These are phyloP conservation scores for Aplochiton taeniatus DNA, from an alignment of 2,797 vertebrate species.

Conservation along the genomic window DNA sequence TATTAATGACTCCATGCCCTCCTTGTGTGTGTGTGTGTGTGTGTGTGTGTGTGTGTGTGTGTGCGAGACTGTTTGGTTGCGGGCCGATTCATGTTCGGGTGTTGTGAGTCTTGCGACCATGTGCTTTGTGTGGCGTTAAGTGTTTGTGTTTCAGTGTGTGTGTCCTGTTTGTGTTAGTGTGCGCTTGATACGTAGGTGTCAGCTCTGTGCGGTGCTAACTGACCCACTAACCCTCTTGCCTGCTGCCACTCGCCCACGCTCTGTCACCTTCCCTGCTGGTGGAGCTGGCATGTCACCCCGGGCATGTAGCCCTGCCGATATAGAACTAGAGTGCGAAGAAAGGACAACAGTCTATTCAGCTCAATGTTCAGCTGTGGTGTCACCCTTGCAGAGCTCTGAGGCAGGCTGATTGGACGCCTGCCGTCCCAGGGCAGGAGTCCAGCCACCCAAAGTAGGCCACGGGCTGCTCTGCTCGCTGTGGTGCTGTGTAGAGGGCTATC, in stretches of 20 bases:
- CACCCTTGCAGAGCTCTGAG: no score
- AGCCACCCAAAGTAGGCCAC: no score
- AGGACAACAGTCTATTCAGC: no score
- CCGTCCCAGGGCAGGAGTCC: no score
- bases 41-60: slow-evolving; percentile 6
- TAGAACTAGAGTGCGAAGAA: no score
- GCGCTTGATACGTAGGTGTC: not conserved
- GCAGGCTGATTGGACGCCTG: no score
- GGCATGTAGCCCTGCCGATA: slow-evolving; percentile 42
- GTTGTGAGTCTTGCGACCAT: not conserved
- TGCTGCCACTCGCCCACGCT: slow-evolving; percentile 27
- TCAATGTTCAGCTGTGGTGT: no score
- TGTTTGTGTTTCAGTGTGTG: not conserved
- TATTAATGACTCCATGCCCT: not conserved
- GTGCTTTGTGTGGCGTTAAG: no score
- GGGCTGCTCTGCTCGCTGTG: no score
- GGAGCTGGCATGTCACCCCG: slow-evolving; percentile 45
- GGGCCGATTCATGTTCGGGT: no score
- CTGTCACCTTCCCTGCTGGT: slow-evolving; percentile 38
- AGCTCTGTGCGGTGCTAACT: not conserved
- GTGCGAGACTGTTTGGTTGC: no score
- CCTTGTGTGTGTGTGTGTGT: slow-evolving; percentile 6
- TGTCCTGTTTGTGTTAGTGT: not conserved
- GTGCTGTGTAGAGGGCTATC: no score
- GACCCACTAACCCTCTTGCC: not conserved